These are phyloP conservation scores for Zophobas morio DNA, from an alignment of 1,140 invertebrate species.

Conservation along the genomic window DNA sequence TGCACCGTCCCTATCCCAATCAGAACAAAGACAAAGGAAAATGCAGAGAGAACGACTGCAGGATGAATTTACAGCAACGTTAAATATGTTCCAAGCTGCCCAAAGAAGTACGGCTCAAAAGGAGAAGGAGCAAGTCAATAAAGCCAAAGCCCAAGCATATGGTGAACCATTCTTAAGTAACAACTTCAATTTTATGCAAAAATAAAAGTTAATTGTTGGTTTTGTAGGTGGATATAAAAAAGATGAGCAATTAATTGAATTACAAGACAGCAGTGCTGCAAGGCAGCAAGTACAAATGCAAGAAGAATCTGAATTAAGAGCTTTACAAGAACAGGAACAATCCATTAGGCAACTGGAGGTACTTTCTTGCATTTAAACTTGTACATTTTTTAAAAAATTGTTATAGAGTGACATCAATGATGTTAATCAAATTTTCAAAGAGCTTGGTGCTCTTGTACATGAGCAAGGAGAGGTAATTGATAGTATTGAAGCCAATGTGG, in stretches of 20 bases:
- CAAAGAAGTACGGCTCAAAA: conserved; percentile 87
- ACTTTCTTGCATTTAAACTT: conserved; percentile 4
- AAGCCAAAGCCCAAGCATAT: conserved; percentile 72
- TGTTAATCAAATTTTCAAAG: conserved; percentile 99
- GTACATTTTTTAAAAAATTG: conserved; percentile 50
- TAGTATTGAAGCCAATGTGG: conserved; percentile 97
- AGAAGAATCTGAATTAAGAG: conserved; percentile 87
- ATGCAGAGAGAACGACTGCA: conserved; percentile 93
- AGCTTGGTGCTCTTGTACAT: conserved; percentile 95
- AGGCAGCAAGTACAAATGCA: conserved; percentile 82
- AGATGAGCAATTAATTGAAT: conserved; percentile 77
- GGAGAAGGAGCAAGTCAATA: conserved; percentile 85
- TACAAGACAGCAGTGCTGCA: conserved; percentile 71
- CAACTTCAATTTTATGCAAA: conserved; percentile 7
- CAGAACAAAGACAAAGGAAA: conserved; percentile 87
- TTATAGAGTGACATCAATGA: conserved; percentile 92
- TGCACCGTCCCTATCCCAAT: conserved; percentile 67
- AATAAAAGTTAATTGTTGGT: neutral
- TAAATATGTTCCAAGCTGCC: conserved; percentile 89
- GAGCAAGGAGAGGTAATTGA: conserved; percentile 97
- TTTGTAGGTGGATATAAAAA: conserved; percentile 67
- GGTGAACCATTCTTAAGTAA: conserved; percentile 60
- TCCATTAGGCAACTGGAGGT: conserved; percentile 93
- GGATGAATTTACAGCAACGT: conserved; percentile 93
- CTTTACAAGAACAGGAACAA: conserved; percentile 91